Evolutionary conservation across 1,140 invertebrate species (phyloP), one percentile per base, ranked within the genome.

Genomic region (Odontomachus brunneus): DNA sequence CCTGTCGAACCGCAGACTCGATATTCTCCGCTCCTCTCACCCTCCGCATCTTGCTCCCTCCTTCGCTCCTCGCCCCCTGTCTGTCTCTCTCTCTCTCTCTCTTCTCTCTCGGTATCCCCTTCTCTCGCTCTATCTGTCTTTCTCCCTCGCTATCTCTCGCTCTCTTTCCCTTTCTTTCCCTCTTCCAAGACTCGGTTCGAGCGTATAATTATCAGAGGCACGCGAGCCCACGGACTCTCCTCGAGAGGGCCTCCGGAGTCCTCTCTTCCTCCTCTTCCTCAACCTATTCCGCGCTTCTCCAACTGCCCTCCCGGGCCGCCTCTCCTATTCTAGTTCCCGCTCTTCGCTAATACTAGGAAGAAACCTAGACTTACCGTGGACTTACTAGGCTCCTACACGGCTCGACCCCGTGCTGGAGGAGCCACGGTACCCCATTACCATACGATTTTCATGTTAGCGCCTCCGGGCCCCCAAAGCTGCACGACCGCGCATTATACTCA

Each of bases 181-280:
- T 44, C 71, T 74, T 83, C 72, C 84, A 74, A 81, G 87, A 62
- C 88, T 89, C 87, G 89, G 89, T 86, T 86, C 89, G 90, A 91
- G 91, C 89, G 90, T 92, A 92, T 93, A 93, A 92, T 93, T 92
- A 93, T 92, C 88, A 71, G 88, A 92, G 92, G 92, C 92, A 93
- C 92, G 92, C 92, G 92, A 93, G 88, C 92, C 89, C 88, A 88
- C 87, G 85, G 89, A 89, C 89, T 88, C 90, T 88, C 87, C 62
- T 78, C 74, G 82, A 88, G 89, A 80, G 67, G 81, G 84, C 73
- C 83, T 85, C 73, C 85, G 72, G 17, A 72, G 71, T 57, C 49
- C 71, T 83, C 71, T 82, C 76, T 87, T 75, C 65, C 72, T 86
- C 62, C 73, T 76, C 85, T 76, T 81, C 66, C 75, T 19, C 74